These are phyloP conservation scores for Lordiphosa clarofinis DNA, from an alignment of 1,140 invertebrate genomes.

Conservation along the genomic window DNA sequence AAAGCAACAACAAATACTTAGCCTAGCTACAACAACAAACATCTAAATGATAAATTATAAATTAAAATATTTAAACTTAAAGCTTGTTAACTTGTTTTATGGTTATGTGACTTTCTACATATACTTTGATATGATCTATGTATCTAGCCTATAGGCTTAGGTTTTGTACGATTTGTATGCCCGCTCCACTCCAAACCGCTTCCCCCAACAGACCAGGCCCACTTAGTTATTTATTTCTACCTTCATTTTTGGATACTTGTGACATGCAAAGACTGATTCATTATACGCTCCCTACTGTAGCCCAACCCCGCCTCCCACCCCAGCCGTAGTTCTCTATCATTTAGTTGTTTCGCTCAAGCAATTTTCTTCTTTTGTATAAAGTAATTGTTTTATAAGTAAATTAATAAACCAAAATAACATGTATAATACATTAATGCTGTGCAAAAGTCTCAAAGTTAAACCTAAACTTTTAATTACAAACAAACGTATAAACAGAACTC, in stretches of 20 bases:
- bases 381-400: slow-evolving; percentile 40
- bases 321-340: slow-evolving; percentile 8
- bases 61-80: slow-evolving; percentile 34
- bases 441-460: slow-evolving; percentile 76
- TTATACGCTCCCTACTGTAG: slow-evolving; percentile 55
- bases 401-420: slow-evolving; percentile 30
- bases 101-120: slow-evolving; percentile 37
- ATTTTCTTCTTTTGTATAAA: slow-evolving; percentile 47
- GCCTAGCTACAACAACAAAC: slow-evolving; percentile 26
- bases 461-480: slow-evolving; percentile 65
- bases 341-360: slow-evolving; percentile 18
- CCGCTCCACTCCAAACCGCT: slow-evolving; percentile 9
- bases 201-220: slow-evolving; percentile 10
- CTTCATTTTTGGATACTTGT: slow-evolving; percentile 60
- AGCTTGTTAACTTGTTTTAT: slow-evolving; percentile 64
- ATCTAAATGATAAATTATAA: slow-evolving; percentile 8
- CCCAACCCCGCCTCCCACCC: slow-evolving; percentile 5
- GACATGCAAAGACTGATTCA: slow-evolving; percentile 76
- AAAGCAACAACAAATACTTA: slow-evolving; percentile 30
- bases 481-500: slow-evolving; percentile 22
- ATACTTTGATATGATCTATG: slow-evolving; percentile 36
- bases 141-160: slow-evolving; percentile 50
- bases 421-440: slow-evolving; percentile 67
- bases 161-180: slow-evolving; percentile 60
- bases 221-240: slow-evolving; percentile 31